Percentiles rank a stretch among this genome's conserved stretches.
phyloP scores from a whole-genome alignment of 2,113 vertebrate genomes.

The Agapornis roseicollis region DNA sequence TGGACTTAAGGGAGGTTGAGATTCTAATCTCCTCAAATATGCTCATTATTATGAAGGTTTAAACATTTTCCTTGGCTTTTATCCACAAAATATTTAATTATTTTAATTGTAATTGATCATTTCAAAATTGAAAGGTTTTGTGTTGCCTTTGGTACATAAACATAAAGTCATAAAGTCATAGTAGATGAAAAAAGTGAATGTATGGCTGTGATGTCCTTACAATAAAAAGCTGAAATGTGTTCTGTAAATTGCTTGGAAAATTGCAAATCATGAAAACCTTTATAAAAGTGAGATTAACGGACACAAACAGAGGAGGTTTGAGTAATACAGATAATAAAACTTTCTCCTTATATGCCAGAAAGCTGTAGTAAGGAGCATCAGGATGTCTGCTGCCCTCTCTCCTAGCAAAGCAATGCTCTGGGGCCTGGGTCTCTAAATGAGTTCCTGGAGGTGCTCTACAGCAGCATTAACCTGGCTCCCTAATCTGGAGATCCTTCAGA shows the following conservation, averaged over 20 bases:
- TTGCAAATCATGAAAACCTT: not conserved
- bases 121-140: not conserved
- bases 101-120: not conserved
- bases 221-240: not conserved
- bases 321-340: not conserved
- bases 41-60: not conserved
- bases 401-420: not conserved
- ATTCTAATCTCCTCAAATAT: not conserved
- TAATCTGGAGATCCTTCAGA: not conserved
- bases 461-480: not conserved
- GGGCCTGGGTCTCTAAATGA: not conserved
- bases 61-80: not conserved
- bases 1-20: not conserved
- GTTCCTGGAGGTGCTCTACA: not conserved
- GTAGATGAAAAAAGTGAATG: fast-evolving
- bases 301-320: not conserved
- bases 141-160: not conserved
- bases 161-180: not conserved
- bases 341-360: not conserved
- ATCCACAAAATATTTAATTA: not conserved
- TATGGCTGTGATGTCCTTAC: not conserved
- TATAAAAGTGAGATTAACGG: not conserved
- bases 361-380: not conserved
- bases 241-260: not conserved
- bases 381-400: not conserved